Evolutionary conservation across 1,140 invertebrate genomes (phyloP).

Genomic region (Paraescarpia echinospica): DNA sequence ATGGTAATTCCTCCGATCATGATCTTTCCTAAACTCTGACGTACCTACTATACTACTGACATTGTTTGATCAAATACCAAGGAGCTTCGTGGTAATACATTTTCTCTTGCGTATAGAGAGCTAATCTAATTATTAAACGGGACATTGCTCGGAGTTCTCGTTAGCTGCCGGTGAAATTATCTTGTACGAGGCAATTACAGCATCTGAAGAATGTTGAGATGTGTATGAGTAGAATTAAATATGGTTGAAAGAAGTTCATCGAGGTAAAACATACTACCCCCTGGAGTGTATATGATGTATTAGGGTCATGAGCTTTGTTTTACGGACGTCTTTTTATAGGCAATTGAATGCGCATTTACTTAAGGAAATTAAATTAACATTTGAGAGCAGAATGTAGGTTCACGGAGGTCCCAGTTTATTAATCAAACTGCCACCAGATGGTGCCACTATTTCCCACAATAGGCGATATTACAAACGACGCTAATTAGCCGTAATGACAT

Average conservation of each 20-base stretch:
- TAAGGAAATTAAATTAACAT: background rate
- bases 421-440: background rate
- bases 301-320: too few species aligned
- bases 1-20: too few species aligned
- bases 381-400: background rate
- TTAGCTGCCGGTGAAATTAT: background rate
- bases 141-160: background rate
- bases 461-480: too few species aligned
- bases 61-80: background rate
- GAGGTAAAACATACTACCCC: background rate
- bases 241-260: background rate
- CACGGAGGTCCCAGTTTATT: background rate
- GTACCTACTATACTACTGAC: too few species aligned
- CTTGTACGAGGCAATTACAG: background rate
- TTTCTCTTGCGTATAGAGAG: background rate
- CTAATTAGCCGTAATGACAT: too few species aligned
- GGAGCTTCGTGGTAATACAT: background rate
- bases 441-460: background rate
- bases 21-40: too few species aligned
- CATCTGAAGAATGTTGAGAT: background rate
- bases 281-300: background rate
- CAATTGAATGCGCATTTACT: background rate
- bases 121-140: background rate
- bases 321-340: background rate
- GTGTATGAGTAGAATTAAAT: background rate